Conservation (phyloP, 1,140 invertebrate species). For the Brachionus sp. region DNA sequence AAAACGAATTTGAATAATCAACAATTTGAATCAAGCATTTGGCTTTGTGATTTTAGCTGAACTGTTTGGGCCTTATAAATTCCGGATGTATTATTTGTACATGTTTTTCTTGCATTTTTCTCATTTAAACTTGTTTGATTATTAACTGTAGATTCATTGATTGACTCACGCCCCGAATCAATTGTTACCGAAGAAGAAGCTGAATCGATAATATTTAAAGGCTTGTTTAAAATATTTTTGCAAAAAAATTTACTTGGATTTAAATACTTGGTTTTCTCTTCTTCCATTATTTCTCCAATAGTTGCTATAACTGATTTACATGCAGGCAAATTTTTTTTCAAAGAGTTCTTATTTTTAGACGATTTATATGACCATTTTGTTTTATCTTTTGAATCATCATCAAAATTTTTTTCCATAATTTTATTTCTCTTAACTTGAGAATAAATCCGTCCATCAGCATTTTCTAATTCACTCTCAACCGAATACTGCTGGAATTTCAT, state of each 20-base stretch:
- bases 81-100: not conserved
- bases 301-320: not conserved
- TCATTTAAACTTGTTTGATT: not conserved
- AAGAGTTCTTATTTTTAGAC: not conserved
- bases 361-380: not conserved
- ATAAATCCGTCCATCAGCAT: not conserved
- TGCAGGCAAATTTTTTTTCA: not conserved
- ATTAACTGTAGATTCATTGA: conserved; percentile 25
- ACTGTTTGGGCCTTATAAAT: conserved; percentile 13
- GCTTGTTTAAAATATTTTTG: not conserved
- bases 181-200: not conserved
- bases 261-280: not conserved
- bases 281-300: conserved; percentile 33
- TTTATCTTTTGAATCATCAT: not conserved
- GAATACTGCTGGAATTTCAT: not conserved
- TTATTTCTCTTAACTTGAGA: conserved; percentile 5
- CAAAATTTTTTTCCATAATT: not conserved
- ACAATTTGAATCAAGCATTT: conserved; percentile 25
- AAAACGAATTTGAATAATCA: not conserved
- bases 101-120: not conserved
- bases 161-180: conserved; percentile 15
- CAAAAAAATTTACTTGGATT: not conserved
- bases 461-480: not conserved
- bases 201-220: conserved; percentile 32
- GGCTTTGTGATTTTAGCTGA: not conserved